Evolutionary conservation across 2,888 invertebrate genomes (phyloP).

Genomic region (Oeneis ivallda): DNA sequence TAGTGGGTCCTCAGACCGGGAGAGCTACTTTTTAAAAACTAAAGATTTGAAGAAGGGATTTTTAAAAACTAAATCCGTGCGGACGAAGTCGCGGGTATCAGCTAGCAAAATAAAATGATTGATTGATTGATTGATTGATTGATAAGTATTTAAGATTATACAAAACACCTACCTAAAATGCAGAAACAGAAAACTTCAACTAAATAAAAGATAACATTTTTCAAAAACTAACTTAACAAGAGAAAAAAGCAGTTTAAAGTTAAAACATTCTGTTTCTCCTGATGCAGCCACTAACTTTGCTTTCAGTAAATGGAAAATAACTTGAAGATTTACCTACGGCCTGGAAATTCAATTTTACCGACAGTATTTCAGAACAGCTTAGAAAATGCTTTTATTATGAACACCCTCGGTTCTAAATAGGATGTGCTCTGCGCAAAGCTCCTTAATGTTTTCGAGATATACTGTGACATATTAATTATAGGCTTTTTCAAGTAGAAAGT

Average conservation of each 20-base stretch:
- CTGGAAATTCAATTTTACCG: constrained; percentile 32
- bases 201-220: too few species aligned
- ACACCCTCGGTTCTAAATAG: constrained; percentile 14
- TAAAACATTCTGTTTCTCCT: constrained; percentile 19
- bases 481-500: background rate
- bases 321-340: constrained; percentile 37
- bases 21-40: too few species aligned
- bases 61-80: too few species aligned
- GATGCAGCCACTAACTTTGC: constrained; percentile 32
- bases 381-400: constrained; percentile 28
- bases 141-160: too few species aligned
- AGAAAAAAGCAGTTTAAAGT: constrained; percentile 9
- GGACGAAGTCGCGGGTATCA: too few species aligned
- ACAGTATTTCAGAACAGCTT: constrained; percentile 25
- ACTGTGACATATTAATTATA: background rate
- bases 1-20: too few species aligned
- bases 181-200: too few species aligned
- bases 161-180: too few species aligned
- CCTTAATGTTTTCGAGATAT: background rate
- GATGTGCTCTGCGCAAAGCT: constrained; percentile 2
- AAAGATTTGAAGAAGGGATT: too few species aligned
- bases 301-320: constrained; percentile 42
- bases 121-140: too few species aligned
- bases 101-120: too few species aligned
- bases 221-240: background rate